Percentiles rank a stretch among this genome's conserved stretches.
Evolutionary conservation across 2,113 vertebrate genomes (phyloP).

Genomic region (Galeopterus variegatus): DNA sequence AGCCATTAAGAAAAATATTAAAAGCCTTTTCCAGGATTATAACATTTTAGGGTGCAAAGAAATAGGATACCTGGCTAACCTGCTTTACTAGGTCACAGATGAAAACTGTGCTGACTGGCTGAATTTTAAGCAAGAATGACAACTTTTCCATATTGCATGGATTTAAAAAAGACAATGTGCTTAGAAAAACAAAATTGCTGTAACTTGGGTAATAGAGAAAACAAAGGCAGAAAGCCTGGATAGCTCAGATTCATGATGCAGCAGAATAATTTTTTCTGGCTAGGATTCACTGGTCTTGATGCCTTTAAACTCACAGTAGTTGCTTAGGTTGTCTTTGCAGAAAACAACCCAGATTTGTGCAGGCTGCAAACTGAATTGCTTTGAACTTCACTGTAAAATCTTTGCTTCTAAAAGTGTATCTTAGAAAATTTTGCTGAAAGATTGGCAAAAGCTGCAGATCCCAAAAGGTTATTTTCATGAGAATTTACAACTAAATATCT

Average conservation of each 20-base stretch:
- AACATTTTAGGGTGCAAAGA: slow-evolving; percentile 70
- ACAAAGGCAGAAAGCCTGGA: slow-evolving; percentile 16
- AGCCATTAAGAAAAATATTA: slow-evolving; percentile 73
- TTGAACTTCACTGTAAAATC: slow-evolving; percentile 30
- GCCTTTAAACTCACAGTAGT: background rate
- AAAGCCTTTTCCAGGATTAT: slow-evolving; percentile 67
- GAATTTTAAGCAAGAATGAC: slow-evolving; percentile 59
- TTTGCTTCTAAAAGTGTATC: slow-evolving; percentile 19
- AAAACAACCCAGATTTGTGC: slow-evolving; percentile 22
- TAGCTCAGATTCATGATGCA: slow-evolving; percentile 2
- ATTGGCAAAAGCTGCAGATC: slow-evolving; percentile 27
- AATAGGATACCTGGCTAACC: slow-evolving; percentile 69
- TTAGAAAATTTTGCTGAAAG: background rate
- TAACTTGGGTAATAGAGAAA: slow-evolving; percentile 27
- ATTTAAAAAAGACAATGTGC: slow-evolving; percentile 58
- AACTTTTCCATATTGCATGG: slow-evolving; percentile 21
- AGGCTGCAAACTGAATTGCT: slow-evolving; percentile 23
- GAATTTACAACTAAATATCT: slow-evolving; percentile 58
- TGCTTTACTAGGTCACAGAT: slow-evolving; percentile 8
- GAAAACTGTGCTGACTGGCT: slow-evolving; percentile 41
- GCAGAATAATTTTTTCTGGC: background rate
- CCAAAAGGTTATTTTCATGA: background rate
- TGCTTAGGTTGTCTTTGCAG: background rate
- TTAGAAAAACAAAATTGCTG: slow-evolving; percentile 56
- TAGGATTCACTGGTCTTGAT: background rate